Percentiles rank a stretch among this genome's conserved stretches.
Evolutionary conservation across 2,113 vertebrate species (phyloP).

Genomic region (Lagenorhynchus albirostris): DNA sequence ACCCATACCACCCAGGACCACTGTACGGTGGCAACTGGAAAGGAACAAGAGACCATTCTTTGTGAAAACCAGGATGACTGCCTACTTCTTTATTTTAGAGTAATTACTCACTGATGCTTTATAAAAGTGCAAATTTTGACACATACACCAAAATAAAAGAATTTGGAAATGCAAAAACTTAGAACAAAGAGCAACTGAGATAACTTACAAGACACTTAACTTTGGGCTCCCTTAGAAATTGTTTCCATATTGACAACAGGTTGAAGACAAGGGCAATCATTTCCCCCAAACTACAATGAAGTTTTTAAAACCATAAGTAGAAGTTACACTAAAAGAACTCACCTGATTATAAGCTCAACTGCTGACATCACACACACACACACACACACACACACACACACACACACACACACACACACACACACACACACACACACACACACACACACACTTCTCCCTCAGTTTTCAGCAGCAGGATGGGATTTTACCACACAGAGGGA

Average conservation of each 20-base stretch:
- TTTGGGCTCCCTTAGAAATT: not conserved
- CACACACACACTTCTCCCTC: not conserved
- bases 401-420: fast-evolving
- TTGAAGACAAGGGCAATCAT: not conserved
- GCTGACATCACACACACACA: not conserved
- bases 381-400: fast-evolving
- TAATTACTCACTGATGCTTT: not conserved
- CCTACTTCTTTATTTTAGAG: not conserved
- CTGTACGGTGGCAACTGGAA: not conserved
- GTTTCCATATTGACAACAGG: not conserved
- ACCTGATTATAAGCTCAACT: not conserved
- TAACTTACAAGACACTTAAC: not conserved
- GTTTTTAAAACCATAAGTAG: not conserved
- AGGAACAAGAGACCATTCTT: not conserved
- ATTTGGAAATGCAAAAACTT: not conserved
- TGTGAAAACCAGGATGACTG: not conserved
- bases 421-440: too few relatives aligned
- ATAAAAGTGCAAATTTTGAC: not conserved
- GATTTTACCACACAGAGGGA: not conserved
- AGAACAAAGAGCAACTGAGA: not conserved
- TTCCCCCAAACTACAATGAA: not conserved
- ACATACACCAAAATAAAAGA: not conserved
- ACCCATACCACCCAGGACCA: not conserved
- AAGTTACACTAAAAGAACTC: not conserved
- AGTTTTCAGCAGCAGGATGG: not conserved